Evolutionary conservation across 2,888 invertebrate species (phyloP).

Genomic region (Cosmia pyralina): DNA sequence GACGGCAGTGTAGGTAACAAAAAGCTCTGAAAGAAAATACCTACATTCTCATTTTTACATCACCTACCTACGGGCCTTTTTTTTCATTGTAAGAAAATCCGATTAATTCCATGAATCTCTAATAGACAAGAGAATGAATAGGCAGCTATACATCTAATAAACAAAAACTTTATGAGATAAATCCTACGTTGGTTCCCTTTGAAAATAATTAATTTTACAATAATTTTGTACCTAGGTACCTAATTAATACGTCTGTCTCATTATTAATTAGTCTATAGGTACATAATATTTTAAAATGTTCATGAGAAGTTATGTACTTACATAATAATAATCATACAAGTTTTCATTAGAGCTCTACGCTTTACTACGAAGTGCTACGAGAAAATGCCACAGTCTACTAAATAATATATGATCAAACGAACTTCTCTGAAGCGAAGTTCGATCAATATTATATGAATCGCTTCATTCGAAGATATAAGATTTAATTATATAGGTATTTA

Average conservation of each 20-base stretch:
- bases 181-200: background rate
- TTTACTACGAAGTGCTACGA: conserved; percentile 73
- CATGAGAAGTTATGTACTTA: background rate
- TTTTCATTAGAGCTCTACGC: conserved; percentile 60
- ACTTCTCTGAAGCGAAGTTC: no score
- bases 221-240: background rate
- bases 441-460: no score
- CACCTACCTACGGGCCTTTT: background rate
- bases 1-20: no score
- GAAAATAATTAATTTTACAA: conserved; percentile 3
- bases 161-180: background rate
- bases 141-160: background rate
- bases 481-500: no score
- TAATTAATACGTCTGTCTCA: background rate
- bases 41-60: background rate
- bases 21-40: conserved; percentile 13
- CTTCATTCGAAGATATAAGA: no score
- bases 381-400: conserved; percentile 82
- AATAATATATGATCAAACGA: no score
- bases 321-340: conserved; percentile 37
- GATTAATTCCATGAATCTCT: background rate
- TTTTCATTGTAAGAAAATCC: background rate
- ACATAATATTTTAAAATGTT: background rate
- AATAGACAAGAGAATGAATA: background rate
- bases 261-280: conserved; percentile 1